These are phyloP conservation scores for Cephalophus harveyi DNA, from an alignment of 2,113 vertebrate species.

Conservation along the genomic window DNA sequence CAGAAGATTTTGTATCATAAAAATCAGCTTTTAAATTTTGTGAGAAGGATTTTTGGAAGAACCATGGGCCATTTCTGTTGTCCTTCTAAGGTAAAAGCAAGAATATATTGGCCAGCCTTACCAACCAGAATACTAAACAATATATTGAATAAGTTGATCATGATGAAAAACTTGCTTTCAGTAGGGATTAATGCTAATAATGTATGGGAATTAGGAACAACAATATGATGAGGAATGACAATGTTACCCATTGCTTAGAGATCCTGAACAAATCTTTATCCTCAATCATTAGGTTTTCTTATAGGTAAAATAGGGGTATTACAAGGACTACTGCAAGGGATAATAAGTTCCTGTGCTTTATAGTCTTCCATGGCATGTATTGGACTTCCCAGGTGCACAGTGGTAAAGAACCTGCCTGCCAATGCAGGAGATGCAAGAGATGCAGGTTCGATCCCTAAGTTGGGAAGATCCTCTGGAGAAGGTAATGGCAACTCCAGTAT, in stretches of 20 bases:
- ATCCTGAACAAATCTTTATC: background rate
- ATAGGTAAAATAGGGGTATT: background rate
- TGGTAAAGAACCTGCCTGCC: background rate
- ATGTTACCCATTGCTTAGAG: background rate
- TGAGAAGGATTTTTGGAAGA: background rate
- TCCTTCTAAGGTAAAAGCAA: background rate
- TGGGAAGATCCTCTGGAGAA: background rate
- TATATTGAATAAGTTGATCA: background rate
- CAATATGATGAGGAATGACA: background rate
- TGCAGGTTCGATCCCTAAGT: fast-evolving
- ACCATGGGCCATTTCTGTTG: background rate
- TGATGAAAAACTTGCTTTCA: background rate
- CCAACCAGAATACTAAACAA: background rate
- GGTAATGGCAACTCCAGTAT: background rate
- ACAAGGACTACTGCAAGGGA: background rate
- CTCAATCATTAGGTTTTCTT: background rate
- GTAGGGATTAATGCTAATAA: too few species aligned
- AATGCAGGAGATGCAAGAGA: background rate
- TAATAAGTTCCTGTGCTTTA: background rate
- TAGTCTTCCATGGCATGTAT: background rate
- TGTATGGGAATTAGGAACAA: background rate
- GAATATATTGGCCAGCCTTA: background rate
- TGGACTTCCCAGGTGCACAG: background rate
- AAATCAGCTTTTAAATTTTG: background rate
- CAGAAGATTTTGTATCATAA: background rate